Evolutionary conservation across 2,113 vertebrate species (phyloP).

Genomic region (Baryphthengus martii): DNA sequence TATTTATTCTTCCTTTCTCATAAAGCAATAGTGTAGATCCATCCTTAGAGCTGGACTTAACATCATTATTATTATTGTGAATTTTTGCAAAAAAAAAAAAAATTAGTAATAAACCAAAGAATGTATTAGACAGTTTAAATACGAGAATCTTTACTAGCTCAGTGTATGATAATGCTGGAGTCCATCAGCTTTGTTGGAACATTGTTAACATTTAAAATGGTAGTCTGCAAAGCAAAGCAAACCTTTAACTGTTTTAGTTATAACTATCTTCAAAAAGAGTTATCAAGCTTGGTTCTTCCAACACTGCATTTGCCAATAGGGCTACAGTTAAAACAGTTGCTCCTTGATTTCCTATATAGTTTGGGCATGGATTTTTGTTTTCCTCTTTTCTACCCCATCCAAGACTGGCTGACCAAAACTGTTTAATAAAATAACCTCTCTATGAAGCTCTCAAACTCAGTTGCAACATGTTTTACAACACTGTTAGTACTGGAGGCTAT

Average conservation of each 20-base stretch:
- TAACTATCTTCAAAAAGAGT: not conserved
- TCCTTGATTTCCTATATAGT: not conserved
- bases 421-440: not conserved
- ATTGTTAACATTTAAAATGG: not conserved
- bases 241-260: not conserved
- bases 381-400: rapidly evolving
- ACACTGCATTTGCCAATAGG: not conserved
- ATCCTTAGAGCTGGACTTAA: not conserved
- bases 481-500: not conserved
- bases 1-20: not conserved
- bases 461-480: slow-evolving; percentile 2
- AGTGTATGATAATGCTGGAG: not conserved
- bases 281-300: not conserved
- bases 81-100: not conserved
- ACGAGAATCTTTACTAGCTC: not conserved
- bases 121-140: not conserved
- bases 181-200: not conserved
- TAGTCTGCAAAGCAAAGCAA: not conserved
- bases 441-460: not conserved
- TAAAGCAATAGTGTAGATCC: not conserved
- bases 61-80: not conserved
- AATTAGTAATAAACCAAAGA: not conserved
- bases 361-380: not conserved
- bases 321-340: not conserved
- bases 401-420: not conserved